Percentiles rank a stretch among this genome's conserved stretches.
These are phyloP conservation scores for Microctenopoma steveboyesi DNA, from an alignment of 2,797 vertebrate species.

Conservation along the genomic window DNA sequence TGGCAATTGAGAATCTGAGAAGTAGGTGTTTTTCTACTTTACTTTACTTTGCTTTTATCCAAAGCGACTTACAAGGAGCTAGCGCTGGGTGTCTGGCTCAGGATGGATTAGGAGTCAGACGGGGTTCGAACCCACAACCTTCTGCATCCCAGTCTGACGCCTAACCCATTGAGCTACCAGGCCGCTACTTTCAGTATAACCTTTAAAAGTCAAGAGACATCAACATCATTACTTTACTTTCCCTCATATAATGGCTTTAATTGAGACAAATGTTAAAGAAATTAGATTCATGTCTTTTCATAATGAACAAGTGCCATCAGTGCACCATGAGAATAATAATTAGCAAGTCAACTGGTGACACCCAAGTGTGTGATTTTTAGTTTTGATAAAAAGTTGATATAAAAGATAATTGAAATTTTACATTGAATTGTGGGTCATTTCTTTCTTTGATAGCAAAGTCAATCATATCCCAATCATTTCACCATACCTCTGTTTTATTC, in stretches of 20 bases:
- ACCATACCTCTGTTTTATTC: not conserved
- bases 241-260: constrained; percentile 30
- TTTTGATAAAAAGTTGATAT: constrained; percentile 54
- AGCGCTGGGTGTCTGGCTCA: too few relatives aligned
- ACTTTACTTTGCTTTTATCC: too few relatives aligned
- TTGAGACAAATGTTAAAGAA: constrained; percentile 49
- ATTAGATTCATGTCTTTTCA: constrained; percentile 57
- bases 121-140: too few relatives aligned
- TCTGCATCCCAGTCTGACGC: too few relatives aligned
- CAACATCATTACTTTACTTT: not conserved
- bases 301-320: constrained; percentile 50
- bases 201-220: constrained; percentile 30
- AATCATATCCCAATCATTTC: constrained; percentile 6
- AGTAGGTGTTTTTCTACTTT: constrained; percentile 17
- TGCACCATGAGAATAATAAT: constrained; percentile 42
- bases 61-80: too few relatives aligned
- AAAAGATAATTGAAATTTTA: constrained; percentile 23
- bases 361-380: constrained; percentile 29
- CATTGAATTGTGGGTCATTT: constrained; percentile 7
- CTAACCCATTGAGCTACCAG: too few relatives aligned
- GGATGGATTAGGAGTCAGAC: too few relatives aligned
- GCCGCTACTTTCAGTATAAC: not conserved
- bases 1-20: constrained; percentile 1
- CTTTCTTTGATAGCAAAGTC: not conserved
- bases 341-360: constrained; percentile 31